A percentile compares a stretch with the other conserved stretches of the same genome.
phyloP scores from a whole-genome alignment of 2,888 invertebrate genomes.

The Drosophila ezoana region DNA sequence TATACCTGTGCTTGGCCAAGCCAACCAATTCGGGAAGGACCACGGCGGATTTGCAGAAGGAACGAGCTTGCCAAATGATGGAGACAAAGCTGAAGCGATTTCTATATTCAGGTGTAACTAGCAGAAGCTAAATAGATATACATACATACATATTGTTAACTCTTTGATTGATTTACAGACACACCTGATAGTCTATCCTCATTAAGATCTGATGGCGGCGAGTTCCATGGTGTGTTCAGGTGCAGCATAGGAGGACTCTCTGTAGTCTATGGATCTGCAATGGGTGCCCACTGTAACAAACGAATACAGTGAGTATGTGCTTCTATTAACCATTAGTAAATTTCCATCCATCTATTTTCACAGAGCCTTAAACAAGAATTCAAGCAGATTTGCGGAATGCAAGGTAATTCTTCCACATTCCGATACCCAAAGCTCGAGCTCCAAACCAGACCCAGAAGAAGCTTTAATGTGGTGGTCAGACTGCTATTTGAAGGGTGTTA shows the following conservation, averaged over 20 bases:
- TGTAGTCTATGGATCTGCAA: not conserved
- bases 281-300: not conserved
- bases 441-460: not conserved
- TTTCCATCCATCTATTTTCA: not conserved
- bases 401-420: not conserved
- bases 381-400: not conserved
- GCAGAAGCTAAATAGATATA: not conserved
- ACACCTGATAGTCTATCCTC: not conserved
- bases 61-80: not conserved
- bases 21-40: not conserved
- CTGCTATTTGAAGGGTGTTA: not conserved
- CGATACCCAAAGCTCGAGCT: accelerated
- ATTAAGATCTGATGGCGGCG: not conserved
- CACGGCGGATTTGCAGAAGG: no score
- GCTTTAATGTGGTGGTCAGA: constrained; percentile 13
- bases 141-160: not conserved
- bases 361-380: accelerated
- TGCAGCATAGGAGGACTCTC: not conserved
- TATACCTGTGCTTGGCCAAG: not conserved
- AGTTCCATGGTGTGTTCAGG: not conserved
- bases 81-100: not conserved
- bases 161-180: not conserved
- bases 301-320: not conserved
- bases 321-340: not conserved
- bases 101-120: not conserved